phyloP scores from a whole-genome alignment of 2,113 vertebrate species.

The Leptocoma aspasia region DNA sequence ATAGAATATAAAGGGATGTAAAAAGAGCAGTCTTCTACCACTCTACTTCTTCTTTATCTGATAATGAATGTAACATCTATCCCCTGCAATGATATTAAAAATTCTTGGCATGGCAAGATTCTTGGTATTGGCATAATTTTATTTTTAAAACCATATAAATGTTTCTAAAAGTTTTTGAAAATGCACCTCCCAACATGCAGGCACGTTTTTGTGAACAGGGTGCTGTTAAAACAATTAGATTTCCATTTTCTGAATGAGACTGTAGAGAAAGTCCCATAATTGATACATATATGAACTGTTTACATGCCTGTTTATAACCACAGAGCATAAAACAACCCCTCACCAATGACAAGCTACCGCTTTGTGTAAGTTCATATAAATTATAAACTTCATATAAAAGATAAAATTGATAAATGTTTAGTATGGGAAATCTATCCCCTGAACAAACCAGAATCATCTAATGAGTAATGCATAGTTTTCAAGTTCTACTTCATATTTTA shows the following conservation, averaged over 20 bases:
- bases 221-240: background rate
- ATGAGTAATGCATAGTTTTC: background rate
- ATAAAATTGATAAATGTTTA: background rate
- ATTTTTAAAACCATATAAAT: background rate
- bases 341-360: background rate
- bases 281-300: background rate
- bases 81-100: background rate
- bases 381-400: background rate
- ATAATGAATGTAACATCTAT: background rate
- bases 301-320: background rate
- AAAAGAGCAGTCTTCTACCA: background rate
- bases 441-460: background rate
- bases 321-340: background rate
- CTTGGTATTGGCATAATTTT: background rate
- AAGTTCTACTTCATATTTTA: background rate
- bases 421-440: background rate
- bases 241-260: background rate
- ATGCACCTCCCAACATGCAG: background rate
- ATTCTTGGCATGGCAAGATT: background rate
- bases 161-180: conserved; percentile 13
- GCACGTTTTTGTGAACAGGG: background rate
- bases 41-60: conserved; percentile 7
- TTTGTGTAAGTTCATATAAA: background rate
- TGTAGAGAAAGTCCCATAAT: background rate
- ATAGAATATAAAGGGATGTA: conserved; percentile 24